Evolutionary conservation across 2,888 invertebrate species (phyloP), one percentile per base, ranked within the genome.

Genomic region (Chrysolina oricalcia): DNA sequence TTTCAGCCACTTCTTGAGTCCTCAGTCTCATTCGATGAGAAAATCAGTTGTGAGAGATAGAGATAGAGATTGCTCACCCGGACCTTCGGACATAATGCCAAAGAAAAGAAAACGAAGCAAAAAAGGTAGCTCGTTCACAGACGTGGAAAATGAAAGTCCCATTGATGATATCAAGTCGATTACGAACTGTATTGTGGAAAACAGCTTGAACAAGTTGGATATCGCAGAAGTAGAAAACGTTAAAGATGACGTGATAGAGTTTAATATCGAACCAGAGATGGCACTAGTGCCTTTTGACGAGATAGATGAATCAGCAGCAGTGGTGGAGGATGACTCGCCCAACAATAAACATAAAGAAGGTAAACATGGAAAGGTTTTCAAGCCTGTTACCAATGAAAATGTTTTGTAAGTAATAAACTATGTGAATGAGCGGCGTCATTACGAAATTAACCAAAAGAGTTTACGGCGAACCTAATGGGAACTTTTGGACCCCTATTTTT

Each of bases 161-260:
- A 74, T 82, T 35, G 84, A 86, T 27, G 87, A 87, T 69, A 84
- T 85, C 43, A 86, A 84, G 80, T 82, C 83, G 10, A 81, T 87
- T n/a, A 82, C 87, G 0, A 83, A 86, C 67, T 86, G 86, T 64
- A 82, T 88, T 21, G 41, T 78, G 6, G 67, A 78, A 50, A 78
- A 78, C 53, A 76, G 72, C 13, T 56, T 78, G 17, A 78, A 78
- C 23, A 69, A 59, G 19, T 43, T 78, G 40, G 40, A 74, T n/a
- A 66, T 78, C 1, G 67, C 67, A n/a, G 69, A 50, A 13, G 65
- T 43, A 15, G 56, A 65, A 23, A 65, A 68, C 8, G 48, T 50
- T n/a, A 71, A 50, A 15, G 78, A 75, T 62, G 71, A 75, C 15
- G 64, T 77, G 9, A 72, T 75, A 23, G 78, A 75, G 21, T 75